Evolutionary conservation across 2,888 invertebrate species (phyloP).

Genomic region (Drosophila ustulata): DNA sequence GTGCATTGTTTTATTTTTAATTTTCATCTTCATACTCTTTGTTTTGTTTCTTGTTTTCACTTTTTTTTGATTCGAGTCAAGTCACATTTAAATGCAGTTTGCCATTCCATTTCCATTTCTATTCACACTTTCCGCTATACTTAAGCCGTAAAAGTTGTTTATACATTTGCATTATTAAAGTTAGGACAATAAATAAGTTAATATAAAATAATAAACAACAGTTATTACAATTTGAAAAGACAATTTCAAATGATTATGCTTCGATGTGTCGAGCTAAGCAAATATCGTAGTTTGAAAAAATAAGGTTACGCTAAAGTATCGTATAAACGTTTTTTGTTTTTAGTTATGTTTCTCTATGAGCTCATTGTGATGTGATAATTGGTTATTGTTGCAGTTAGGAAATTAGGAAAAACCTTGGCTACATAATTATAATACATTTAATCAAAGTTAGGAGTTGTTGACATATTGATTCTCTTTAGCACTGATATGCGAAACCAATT

Average conservation of each 20-base stretch:
- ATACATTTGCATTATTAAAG: slow-evolving; percentile 73
- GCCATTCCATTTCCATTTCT: slow-evolving; percentile 61
- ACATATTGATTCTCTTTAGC: slow-evolving; percentile 51
- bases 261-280: slow-evolving; percentile 29
- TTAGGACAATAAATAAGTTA: slow-evolving; percentile 80
- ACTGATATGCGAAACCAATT: slow-evolving; percentile 72
- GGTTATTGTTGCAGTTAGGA: slow-evolving; percentile 51
- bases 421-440: slow-evolving; percentile 79
- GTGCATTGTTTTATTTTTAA: slow-evolving; percentile 45
- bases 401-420: slow-evolving; percentile 61
- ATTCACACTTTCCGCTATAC: slow-evolving; percentile 63
- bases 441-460: slow-evolving; percentile 67
- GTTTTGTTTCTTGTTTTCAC: slow-evolving; percentile 30
- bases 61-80: slow-evolving; percentile 72
- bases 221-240: slow-evolving; percentile 69
- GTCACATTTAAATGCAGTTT: slow-evolving; percentile 77
- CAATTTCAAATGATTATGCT: slow-evolving; percentile 45
- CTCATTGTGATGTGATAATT: slow-evolving; percentile 57
- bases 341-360: slow-evolving; percentile 43
- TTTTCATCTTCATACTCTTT: slow-evolving; percentile 19
- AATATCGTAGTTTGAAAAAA: slow-evolving; percentile 37
- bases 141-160: slow-evolving; percentile 76
- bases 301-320: slow-evolving; percentile 61
- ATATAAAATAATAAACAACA: slow-evolving; percentile 78
- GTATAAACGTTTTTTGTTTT: slow-evolving; percentile 41